Evolutionary conservation across 92 coral and sea anemone species (phyloP), one percentile per base, ranked within the genome.

Genomic region (Paramuricea clavata): DNA sequence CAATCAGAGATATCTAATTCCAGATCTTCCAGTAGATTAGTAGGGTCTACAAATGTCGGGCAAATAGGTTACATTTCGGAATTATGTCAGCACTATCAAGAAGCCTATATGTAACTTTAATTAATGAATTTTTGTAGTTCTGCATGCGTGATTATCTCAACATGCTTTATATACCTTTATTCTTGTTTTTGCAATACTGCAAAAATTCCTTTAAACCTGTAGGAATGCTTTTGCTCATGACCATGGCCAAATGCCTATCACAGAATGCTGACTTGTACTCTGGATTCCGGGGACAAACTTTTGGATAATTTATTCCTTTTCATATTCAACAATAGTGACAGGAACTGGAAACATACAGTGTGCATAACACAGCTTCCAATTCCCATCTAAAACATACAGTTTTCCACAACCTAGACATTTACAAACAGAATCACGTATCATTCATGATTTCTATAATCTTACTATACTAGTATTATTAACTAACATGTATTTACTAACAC

Each of bases 331-430:
- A 52, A 81, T 83, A 26, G 35, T 50, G n/a, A 90, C 87, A 32
- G 78, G 70, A 21, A 90, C 93, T 34, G 85, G 85, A 41, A 83
- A 87, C 91, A 90, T 87, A 42, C 91, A 90, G 71, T 82, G 88
- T 34, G 86, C 85, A 75, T 76, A 87, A 35, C 27, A 75, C 23
- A 90, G 28, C 35, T 90, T 82, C 88, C 91, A 90, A 80, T 87
- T 90, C 4, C 93, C 85, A 87, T 90, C 85, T 36, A 85, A 78
- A 25, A 86, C 93, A 81, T 50, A 85, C 15, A 89, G 64, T 28
- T 69, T 25, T 19, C 92, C 90, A 79, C 92, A 89, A 17, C 92
- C 92, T 89, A 15, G 9, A 13, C 8, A 59, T n/a, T n/a, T n/a
- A n/a, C n/a, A n/a, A n/a, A n/a, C n/a, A n/a, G n/a, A n/a, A n/a